Evolutionary conservation across 1,140 invertebrate species (phyloP).

Genomic region (Drosophila yakuba): DNA sequence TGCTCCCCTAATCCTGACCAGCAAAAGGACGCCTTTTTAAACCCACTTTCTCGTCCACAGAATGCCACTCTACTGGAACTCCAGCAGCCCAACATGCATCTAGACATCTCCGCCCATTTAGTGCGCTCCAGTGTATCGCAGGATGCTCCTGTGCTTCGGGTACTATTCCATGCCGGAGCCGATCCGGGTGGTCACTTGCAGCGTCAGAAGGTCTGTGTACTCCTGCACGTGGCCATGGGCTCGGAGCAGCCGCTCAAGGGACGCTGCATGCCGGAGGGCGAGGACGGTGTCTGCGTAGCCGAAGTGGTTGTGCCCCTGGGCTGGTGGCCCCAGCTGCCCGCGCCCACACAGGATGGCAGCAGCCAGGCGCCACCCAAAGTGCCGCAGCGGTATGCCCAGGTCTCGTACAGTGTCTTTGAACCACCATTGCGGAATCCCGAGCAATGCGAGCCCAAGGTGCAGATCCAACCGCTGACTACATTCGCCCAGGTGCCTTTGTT

Average conservation of each 20-base stretch:
- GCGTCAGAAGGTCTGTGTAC: conserved; percentile 89
- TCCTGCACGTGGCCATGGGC: conserved; percentile 89
- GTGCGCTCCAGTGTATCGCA: conserved; percentile 92
- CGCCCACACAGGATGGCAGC: conserved; percentile 86
- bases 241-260: conserved; percentile 88
- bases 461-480: conserved; percentile 88
- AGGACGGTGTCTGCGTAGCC: conserved; percentile 95
- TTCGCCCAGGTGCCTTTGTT: conserved; percentile 88
- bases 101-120: conserved; percentile 96
- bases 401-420: conserved; percentile 93
- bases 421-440: conserved; percentile 88
- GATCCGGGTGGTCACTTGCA: conserved; percentile 87
- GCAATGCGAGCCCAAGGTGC: conserved; percentile 90
- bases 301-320: conserved; percentile 91
- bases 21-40: background rate
- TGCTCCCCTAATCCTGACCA: background rate
- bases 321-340: conserved; percentile 93
- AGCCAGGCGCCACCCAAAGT: conserved; percentile 87
- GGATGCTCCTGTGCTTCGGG: conserved; percentile 93
- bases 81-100: conserved; percentile 89
- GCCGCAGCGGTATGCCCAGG: conserved; percentile 89
- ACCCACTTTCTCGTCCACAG: conserved; percentile 18
- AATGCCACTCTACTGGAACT: conserved; percentile 86
- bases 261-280: conserved; percentile 94
- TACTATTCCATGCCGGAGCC: conserved; percentile 95